phyloP scores from a whole-genome alignment of 2,888 invertebrate genomes.

The Synergus gifuensis region DNA sequence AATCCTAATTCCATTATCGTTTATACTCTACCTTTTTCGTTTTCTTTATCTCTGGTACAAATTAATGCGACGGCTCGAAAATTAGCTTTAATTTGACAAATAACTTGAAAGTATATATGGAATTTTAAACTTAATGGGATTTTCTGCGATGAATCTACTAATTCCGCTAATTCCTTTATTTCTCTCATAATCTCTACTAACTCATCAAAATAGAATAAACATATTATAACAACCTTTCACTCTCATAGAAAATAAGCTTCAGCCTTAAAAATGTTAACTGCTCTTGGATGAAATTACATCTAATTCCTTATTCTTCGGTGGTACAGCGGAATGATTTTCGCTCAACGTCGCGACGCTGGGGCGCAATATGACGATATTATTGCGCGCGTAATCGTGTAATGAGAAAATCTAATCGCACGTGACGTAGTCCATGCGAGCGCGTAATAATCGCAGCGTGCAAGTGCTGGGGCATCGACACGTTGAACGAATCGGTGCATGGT shows the following conservation, averaged over 20 bases:
- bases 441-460: slow-evolving; percentile 36
- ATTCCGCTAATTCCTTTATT: not conserved
- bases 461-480: slow-evolving; percentile 53
- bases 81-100: slow-evolving; percentile 10
- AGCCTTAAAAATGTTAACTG: not conserved
- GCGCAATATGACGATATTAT: slow-evolving; percentile 49
- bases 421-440: slow-evolving; percentile 47
- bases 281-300: slow-evolving; percentile 8
- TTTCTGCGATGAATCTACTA: not conserved
- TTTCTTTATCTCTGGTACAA: not conserved
- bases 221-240: slow-evolving; percentile 9
- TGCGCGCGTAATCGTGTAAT: slow-evolving; percentile 53
- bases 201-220: not conserved
- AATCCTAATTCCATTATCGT: slow-evolving; percentile 20
- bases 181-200: not conserved
- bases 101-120: not conserved
- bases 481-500: slow-evolving; percentile 57
- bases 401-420: slow-evolving; percentile 56
- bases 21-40: not conserved
- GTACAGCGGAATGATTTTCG: slow-evolving; percentile 48
- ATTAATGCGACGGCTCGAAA: not conserved
- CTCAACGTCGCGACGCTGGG: slow-evolving; percentile 41
- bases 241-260: not conserved
- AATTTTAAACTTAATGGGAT: not conserved
- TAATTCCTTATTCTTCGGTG: slow-evolving; percentile 23